phyloP scores from a whole-genome alignment of 2,797 vertebrate species.

The Pygocentrus nattereri region DNA sequence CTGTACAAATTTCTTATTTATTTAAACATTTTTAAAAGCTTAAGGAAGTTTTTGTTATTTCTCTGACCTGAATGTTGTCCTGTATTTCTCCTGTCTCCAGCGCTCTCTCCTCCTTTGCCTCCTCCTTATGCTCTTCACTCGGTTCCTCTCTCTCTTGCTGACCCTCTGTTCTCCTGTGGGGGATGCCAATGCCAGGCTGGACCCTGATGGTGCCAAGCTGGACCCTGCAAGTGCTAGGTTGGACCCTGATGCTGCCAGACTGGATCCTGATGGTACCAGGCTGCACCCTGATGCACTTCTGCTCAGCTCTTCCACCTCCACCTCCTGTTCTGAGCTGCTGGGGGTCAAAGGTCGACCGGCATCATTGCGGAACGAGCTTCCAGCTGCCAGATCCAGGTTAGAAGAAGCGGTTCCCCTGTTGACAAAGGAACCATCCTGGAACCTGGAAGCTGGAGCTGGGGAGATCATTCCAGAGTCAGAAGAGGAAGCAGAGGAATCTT shows the following conservation, averaged over 20 bases:
- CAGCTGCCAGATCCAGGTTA: background rate
- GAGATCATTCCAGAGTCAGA: background rate
- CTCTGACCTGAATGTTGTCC: constrained; percentile 75
- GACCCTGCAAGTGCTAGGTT: background rate
- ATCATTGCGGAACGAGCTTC: background rate
- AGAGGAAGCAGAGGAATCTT: background rate
- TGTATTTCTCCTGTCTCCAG: constrained; percentile 81
- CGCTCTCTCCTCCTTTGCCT: constrained; percentile 75
- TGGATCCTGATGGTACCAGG: background rate
- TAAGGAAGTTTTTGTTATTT: background rate
- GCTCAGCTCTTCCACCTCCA: background rate
- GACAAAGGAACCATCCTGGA: background rate
- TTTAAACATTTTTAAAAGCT: no score
- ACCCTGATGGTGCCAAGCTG: background rate
- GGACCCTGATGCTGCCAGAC: constrained; percentile 8
- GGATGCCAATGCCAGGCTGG: constrained; percentile 24
- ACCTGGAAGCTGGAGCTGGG: background rate
- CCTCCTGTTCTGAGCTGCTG: background rate
- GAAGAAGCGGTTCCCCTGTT: background rate
- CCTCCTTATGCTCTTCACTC: constrained; percentile 30
- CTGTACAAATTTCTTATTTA: no score
- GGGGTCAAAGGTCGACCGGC: background rate
- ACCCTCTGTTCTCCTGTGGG: constrained; percentile 72
- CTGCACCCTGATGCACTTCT: constrained; percentile 47
- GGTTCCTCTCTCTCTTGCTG: constrained; percentile 65